Percentiles rank a stretch among this genome's conserved stretches.
Conservation (phyloP, 2,113 vertebrate species). For the Nothobranchius kuhntae region DNA sequence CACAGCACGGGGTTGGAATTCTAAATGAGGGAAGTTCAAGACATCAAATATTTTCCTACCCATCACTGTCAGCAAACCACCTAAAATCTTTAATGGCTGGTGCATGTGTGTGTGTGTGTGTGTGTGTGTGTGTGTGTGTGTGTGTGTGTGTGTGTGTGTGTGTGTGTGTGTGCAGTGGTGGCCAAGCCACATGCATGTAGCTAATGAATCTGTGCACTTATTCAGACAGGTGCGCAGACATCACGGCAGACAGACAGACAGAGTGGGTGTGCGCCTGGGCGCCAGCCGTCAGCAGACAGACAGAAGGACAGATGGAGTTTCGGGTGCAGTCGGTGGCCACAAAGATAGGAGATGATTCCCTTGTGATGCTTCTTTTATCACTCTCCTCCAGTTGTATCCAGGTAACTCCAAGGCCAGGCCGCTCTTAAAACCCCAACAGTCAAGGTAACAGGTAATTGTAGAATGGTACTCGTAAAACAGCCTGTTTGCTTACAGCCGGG, state of each 20-base stretch:
- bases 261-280: conserved; percentile 31
- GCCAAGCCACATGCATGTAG: conserved; percentile 22
- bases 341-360: conserved; percentile 55
- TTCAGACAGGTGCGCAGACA: conserved; percentile 34
- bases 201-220: conserved; percentile 39
- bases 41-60: conserved; percentile 81
- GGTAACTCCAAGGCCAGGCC: conserved; percentile 85
- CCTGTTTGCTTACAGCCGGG: conserved; percentile 77
- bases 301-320: conserved; percentile 58
- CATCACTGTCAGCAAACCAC: conserved; percentile 71
- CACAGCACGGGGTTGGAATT: conserved; percentile 74
- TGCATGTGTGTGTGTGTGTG: neutral
- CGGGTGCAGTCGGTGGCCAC: conserved; percentile 9
- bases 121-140: conserved; percentile 12
- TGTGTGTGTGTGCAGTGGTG: conserved; percentile 1
- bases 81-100: conserved; percentile 53
- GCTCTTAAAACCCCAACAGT: conserved; percentile 82
- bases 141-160: conserved; percentile 13
- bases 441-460: conserved; percentile 85
- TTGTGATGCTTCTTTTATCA: conserved; percentile 73
- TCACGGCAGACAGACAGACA: conserved; percentile 31
- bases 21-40: conserved; percentile 68
- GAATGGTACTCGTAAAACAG: conserved; percentile 72
- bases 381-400: conserved; percentile 81
- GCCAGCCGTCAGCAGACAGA: conserved; percentile 48